Base-by-base conservation (phyloP, 2,113 vertebrate species). In the Notarius lentiginosus region DNA sequence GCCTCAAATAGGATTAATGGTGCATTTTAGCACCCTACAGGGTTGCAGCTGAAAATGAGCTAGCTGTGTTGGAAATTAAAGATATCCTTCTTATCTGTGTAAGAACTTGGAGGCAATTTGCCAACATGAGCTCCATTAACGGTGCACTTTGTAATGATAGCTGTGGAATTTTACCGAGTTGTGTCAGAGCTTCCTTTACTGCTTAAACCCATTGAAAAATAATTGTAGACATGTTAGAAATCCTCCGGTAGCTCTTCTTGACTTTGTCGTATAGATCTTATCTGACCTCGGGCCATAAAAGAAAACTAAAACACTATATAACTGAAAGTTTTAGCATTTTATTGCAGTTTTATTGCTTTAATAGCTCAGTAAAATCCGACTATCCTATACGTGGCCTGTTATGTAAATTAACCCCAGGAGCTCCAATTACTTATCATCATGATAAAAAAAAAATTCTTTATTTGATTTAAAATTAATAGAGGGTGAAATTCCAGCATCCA, bases 141-240 rank as follows among this genome's bases (percentile, higher is more conserved):
- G 89, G 87, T 88, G 90, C 86, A 88, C 86, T 91, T 92, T 94
- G 89, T 91, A 94, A 94, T 91, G 93, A 94, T 93, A 91, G 88
- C 90, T 88, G 88, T 88, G 87, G 88, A 93, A 93, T 94, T 93
- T 92, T 92, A 94, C 94, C 94, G 92, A 91, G 90, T 90, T 91
- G 73, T 87, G 88, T 88, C 83, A 55, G 20, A 82, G 89, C 88
- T 92, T 92, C 88, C 93, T 93, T 94, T 92, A 94, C 91, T 90
- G 92, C 86, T 91, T 93, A 92, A 94, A 91, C 87, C 92, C 90
- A 92, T 93, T 95, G 92, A 84, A 90, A 93, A 91, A 90, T 92
- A 91, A 86, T 91, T 92, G 87, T 84, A 84, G 90, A 89, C 85
- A 79, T 89, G 88, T 91, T 89, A 70, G 79, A 65, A 80, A 92